Conservation (phyloP, 2,888 invertebrate genomes). For the Congeria kusceri region DNA sequence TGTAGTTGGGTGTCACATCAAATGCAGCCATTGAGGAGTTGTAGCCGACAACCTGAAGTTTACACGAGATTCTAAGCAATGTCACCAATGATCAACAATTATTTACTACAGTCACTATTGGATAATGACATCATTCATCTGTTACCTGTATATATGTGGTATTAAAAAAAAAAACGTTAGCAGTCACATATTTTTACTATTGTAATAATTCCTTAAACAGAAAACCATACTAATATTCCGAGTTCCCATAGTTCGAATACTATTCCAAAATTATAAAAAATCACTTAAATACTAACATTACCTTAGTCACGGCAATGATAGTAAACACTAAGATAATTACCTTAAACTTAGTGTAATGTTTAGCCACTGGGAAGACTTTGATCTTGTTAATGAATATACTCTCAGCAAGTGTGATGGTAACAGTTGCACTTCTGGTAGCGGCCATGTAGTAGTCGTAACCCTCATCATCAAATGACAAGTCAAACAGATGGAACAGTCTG, state of each 20-base stretch:
- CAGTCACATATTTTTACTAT: no score
- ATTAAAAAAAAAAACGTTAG: no score
- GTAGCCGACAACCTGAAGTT: conserved; percentile 66
- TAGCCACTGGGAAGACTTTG: conserved; percentile 63
- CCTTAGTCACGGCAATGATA: no score
- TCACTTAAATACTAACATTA: no score
- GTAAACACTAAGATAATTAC: conserved; percentile 39
- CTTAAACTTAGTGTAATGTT: conserved; percentile 68
- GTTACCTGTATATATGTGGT: no score
- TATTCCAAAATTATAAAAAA: no score
- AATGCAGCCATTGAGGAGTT: conserved; percentile 48
- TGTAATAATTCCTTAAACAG: no score
- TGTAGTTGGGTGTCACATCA: conserved; percentile 66
- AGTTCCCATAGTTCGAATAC: no score
- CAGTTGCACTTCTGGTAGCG: conserved; percentile 36
- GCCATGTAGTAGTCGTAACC: conserved; percentile 61
- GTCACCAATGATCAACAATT: neutral
- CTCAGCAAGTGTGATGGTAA: conserved; percentile 63
- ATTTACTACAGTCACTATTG: no score
- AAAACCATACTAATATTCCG: no score
- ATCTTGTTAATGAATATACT: conserved; percentile 68
- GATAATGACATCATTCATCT: no score
- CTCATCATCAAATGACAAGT: conserved; percentile 63
- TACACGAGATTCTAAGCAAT: neutral
- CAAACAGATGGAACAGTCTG: conserved; percentile 70